phyloP scores from a whole-genome alignment of 1,140 invertebrate species.

The Heliconius congener region DNA sequence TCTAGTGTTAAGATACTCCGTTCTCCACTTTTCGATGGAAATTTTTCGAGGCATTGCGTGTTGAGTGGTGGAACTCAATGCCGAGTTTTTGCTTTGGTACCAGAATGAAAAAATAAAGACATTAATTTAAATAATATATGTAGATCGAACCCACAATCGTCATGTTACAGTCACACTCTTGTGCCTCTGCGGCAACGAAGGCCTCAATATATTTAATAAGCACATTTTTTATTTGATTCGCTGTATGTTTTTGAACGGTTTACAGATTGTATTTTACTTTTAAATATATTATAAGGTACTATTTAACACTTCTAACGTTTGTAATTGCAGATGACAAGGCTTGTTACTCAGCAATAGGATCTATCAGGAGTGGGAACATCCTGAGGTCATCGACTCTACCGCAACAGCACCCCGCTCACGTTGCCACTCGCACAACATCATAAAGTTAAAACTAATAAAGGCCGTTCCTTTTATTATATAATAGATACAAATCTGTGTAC shows the following conservation, averaged over 20 bases:
- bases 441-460: constrained; percentile 33
- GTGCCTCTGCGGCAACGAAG: no score
- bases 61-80: no score
- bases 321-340: constrained; percentile 31
- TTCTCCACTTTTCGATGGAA: no score
- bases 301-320: neutral
- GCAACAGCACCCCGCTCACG: constrained; percentile 45
- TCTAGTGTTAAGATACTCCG: no score
- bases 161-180: no score
- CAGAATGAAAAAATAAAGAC: no score
- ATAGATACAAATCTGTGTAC: constrained; percentile 26
- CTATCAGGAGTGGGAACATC: constrained; percentile 53
- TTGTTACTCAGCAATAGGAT: constrained; percentile 33
- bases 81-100: no score
- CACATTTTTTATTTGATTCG: no score
- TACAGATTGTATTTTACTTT: neutral
- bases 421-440: constrained; percentile 31
- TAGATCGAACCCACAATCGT: no score
- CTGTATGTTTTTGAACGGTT: neutral
- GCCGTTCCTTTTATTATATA: constrained; percentile 22
- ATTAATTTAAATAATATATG: no score
- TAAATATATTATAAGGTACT: neutral
- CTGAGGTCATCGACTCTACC: constrained; percentile 58
- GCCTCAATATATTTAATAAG: no score
- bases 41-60: no score